phyloP scores from a whole-genome alignment of 2,113 vertebrate species.

The Apistogramma diplotaenia region DNA sequence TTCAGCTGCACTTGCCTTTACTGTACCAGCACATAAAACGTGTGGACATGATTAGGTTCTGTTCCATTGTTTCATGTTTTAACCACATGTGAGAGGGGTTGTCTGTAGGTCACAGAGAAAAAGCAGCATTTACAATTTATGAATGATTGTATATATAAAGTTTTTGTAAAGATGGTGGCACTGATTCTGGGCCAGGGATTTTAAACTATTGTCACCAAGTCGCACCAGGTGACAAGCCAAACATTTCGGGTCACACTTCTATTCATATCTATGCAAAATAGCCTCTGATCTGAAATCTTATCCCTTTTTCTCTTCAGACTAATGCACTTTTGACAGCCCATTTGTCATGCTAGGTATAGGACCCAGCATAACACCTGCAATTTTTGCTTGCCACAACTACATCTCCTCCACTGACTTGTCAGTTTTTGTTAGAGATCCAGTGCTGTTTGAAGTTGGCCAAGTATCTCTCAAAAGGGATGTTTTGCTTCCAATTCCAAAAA shows the following conservation, averaged over 20 bases:
- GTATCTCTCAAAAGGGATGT: not conserved
- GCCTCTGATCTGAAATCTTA: not conserved
- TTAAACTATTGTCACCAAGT: not conserved
- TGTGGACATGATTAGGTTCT: not conserved
- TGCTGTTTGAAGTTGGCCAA: not conserved
- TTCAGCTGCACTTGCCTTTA: slow-evolving; percentile 35
- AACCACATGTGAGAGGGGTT: not conserved
- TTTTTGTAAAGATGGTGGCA: not conserved
- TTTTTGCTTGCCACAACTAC: not conserved
- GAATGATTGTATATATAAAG: not conserved
- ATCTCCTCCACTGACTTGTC: not conserved
- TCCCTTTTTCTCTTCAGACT: not conserved
- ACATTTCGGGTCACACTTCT: not conserved
- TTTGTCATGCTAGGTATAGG: not conserved
- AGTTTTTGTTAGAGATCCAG: not conserved
- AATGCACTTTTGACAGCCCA: not conserved
- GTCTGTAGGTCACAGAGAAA: not conserved
- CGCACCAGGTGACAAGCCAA: not conserved
- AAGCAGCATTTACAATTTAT: not conserved
- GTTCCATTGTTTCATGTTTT: slow-evolving; percentile 13
- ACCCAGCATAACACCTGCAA: not conserved
- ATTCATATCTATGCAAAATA: not conserved
- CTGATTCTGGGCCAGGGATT: not conserved
- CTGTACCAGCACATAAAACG: not conserved
- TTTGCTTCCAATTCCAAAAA: not conserved